phyloP scores from a whole-genome alignment of 1,140 invertebrate species.

The Pachypeltis micranthus region DNA sequence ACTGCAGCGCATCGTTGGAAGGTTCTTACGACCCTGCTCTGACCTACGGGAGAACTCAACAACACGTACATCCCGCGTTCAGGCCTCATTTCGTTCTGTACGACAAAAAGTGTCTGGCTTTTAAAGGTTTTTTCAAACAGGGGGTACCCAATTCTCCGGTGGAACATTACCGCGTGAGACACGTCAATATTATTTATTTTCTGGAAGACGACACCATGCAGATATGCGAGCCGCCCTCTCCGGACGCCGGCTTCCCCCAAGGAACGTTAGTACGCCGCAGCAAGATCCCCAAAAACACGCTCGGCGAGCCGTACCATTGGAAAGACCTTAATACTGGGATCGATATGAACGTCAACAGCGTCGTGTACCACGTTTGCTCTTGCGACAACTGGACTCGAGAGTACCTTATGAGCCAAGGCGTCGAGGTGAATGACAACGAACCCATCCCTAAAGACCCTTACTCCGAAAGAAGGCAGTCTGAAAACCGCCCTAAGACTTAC shows the following conservation, averaged over 20 bases:
- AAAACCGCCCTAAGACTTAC: conserved; percentile 6
- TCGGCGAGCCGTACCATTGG: conserved; percentile 58
- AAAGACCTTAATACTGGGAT: conserved; percentile 72
- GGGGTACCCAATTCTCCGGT: conserved; percentile 40
- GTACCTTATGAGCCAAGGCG: conserved; percentile 59
- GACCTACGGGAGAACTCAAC: conserved; percentile 39
- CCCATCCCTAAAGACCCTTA: conserved; percentile 59
- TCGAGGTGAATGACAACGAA: conserved; percentile 60
- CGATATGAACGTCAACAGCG: conserved; percentile 64
- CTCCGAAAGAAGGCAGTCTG: conserved; percentile 30
- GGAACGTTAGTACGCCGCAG: conserved; percentile 61
- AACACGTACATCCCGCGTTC: conserved; percentile 37
- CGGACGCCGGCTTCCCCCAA: conserved; percentile 56
- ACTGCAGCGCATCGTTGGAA: conserved; percentile 5
- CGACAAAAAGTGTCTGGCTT: conserved; percentile 39
- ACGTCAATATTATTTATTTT: conserved; percentile 72
- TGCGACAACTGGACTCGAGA: conserved; percentile 69
- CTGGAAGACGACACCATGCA: conserved; percentile 76
- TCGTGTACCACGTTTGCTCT: conserved; percentile 61
- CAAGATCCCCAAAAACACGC: conserved; percentile 57
- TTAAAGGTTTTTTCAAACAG: conserved; percentile 31
- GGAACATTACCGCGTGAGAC: conserved; percentile 57
- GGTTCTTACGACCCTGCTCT: conserved; percentile 40
- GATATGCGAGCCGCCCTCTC: conserved; percentile 57
- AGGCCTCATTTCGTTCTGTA: conserved; percentile 40